Evolutionary conservation across 1,140 invertebrate species (phyloP).

Genomic region (Metaphire vulgaris): DNA sequence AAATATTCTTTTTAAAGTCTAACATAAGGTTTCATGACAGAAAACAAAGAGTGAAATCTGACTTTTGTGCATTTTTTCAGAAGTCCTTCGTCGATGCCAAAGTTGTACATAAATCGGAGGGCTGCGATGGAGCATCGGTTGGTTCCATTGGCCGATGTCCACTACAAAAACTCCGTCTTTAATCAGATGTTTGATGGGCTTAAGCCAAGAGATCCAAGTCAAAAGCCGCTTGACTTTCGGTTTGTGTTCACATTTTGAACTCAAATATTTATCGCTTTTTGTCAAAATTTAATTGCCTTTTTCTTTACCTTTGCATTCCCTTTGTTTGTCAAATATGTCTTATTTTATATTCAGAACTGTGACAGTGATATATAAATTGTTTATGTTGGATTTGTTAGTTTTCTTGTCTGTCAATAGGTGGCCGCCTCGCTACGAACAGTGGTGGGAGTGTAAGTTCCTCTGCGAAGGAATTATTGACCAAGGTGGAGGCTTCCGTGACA

Average conservation of each 20-base stretch:
- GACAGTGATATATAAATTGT: no score
- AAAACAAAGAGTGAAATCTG: no score
- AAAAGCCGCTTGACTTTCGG: slow-evolving; percentile 46
- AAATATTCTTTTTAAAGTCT: no score
- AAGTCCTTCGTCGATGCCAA: slow-evolving; percentile 31
- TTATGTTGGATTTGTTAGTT: background rate
- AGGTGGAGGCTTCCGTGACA: slow-evolving; percentile 52
- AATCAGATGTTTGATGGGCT: slow-evolving; percentile 49
- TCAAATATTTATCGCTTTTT: no score
- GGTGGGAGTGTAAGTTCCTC: slow-evolving; percentile 54
- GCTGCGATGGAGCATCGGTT: slow-evolving; percentile 46
- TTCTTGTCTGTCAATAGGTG: background rate
- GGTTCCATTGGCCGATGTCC: slow-evolving; percentile 39
- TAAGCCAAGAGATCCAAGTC: slow-evolving; percentile 41
- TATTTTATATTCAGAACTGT: no score
- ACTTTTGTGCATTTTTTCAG: no score
- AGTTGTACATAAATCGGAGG: slow-evolving; percentile 47
- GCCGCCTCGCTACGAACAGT: slow-evolving; percentile 37
- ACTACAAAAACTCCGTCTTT: slow-evolving; percentile 46
- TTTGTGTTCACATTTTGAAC: no score
- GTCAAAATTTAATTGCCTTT: no score
- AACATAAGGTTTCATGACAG: no score
- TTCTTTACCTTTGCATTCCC: no score
- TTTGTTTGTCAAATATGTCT: no score
- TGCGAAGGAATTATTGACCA: slow-evolving; percentile 53